Evolutionary conservation across 1,140 invertebrate species (phyloP).

Genomic region (Micrasema minimum): DNA sequence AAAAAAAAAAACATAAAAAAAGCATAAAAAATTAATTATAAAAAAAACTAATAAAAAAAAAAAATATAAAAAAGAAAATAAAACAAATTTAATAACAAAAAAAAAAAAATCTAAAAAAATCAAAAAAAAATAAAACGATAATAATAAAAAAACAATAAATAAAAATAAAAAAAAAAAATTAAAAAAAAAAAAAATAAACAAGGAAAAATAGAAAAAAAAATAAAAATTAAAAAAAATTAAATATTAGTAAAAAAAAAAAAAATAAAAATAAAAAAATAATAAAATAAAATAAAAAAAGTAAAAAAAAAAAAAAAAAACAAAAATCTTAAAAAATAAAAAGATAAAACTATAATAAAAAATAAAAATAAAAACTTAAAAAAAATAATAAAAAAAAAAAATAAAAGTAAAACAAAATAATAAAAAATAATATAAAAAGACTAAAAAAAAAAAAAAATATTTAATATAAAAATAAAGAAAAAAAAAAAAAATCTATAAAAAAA

Average conservation of each 20-base stretch:
- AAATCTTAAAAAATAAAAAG: too few species aligned
- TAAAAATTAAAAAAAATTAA: not conserved
- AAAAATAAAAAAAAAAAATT: not conserved
- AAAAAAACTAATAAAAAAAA: not conserved
- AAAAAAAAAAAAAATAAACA: not conserved
- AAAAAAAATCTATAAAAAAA: not conserved
- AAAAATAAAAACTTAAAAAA: not conserved
- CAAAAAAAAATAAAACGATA: not conserved
- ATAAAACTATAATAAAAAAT: not conserved
- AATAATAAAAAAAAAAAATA: not conserved
- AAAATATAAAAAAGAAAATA: not conserved
- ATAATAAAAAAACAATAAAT: not conserved
- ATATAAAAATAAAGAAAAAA: not conserved
- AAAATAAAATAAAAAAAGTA: not conserved
- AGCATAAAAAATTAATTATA: not conserved
- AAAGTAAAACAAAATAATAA: not conserved
- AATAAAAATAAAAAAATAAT: not conserved
- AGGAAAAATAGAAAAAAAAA: not conserved
- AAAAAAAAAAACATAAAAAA: not conserved
- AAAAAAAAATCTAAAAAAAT: not conserved
- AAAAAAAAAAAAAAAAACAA: too few species aligned
- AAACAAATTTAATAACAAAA: not conserved
- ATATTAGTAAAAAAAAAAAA: not conserved
- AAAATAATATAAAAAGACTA: not conserved
- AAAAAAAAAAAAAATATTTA: not conserved